Evolutionary conservation across 2,888 invertebrate species (phyloP), one percentile per base, ranked within the genome.

Genomic region (Formica aserva): DNA sequence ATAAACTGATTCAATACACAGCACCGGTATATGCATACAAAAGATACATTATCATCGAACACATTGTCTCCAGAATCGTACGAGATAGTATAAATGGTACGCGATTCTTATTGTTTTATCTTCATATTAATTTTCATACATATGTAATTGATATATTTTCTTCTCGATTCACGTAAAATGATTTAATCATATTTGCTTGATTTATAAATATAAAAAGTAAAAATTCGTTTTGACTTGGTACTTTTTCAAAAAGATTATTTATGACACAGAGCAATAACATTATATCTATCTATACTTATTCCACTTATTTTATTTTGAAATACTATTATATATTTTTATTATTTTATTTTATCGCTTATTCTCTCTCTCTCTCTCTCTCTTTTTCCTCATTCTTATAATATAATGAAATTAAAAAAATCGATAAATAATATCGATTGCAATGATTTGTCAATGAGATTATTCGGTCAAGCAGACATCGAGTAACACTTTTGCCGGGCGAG

Each of bases 1-100:
- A 32, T 22, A 57, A 71, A 80, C 82, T 87, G 87, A 87, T 87
- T 87, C 84, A 84, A 84, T 87, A 82, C 77, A 65, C 35, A 80
- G 41, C 48, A 48, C 48, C 45, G 80, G 55, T 66, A 84, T 80
- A 48, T 38, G 18, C 35, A 55, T 72, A 55, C 57, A 57, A 72
- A 57, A 55, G 15, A 62, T 76, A 35, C 26, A 26, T 35, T 41
- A 22, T 41, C 38, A 32, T 57, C 32, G 38, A 81, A 35, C 9
- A 75, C 75, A 69, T 4, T 18, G 22, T 35, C 11, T 29, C n/a
- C n/a, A 62, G 63, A 45, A 74, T 35, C 63, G 76, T 55, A 71
- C 35, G 55, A 66, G 26, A 38, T 18, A n/a, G 29, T 29, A 87
- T 84, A 84, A 84, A 84, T 77, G 52, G 62, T 38, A 55, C 18